Percentiles rank a stretch among this genome's conserved stretches.
Conservation (phyloP, 2,888 invertebrate genomes). For the Myathropa florea region DNA sequence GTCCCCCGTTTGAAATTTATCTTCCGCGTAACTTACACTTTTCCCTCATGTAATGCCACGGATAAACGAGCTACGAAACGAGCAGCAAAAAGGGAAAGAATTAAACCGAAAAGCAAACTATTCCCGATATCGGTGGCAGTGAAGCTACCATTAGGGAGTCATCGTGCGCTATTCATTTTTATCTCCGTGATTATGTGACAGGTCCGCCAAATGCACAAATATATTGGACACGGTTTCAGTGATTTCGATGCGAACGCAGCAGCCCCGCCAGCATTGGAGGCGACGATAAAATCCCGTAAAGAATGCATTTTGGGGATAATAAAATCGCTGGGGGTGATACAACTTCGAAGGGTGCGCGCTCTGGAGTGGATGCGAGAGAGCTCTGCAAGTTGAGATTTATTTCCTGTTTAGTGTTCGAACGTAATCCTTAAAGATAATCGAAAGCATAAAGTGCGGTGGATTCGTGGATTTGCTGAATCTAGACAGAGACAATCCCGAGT, state of each 20-base stretch:
- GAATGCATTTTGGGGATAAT: slow-evolving; percentile 49
- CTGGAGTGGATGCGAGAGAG: neutral
- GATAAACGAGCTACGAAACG: slow-evolving; percentile 44
- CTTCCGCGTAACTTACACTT: slow-evolving; percentile 52
- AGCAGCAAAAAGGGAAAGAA: slow-evolving; percentile 18
- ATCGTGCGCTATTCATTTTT: slow-evolving; percentile 26
- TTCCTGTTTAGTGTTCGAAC: slow-evolving; percentile 46
- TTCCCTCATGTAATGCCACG: slow-evolving; percentile 43
- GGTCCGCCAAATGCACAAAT: slow-evolving; percentile 49
- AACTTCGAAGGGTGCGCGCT: neutral
- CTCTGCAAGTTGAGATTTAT: slow-evolving; percentile 49
- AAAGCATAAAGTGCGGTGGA: slow-evolving; percentile 44
- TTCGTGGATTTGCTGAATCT: slow-evolving; percentile 15
- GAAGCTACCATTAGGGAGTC: slow-evolving; percentile 36
- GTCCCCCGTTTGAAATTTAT: slow-evolving; percentile 34
- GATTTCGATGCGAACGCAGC: slow-evolving; percentile 28
- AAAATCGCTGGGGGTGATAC: slow-evolving; percentile 27
- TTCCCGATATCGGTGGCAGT: slow-evolving; percentile 26
- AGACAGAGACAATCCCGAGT: neutral
- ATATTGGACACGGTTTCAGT: slow-evolving; percentile 44
- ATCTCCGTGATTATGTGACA: slow-evolving; percentile 50
- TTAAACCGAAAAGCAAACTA: slow-evolving; percentile 29
- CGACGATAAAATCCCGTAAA: slow-evolving; percentile 37
- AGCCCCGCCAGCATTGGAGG: neutral
- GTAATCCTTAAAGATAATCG: slow-evolving; percentile 54